Evolutionary conservation across 2,797 vertebrate genomes (phyloP).

Genomic region (Melanotaenia maccullochi): DNA sequence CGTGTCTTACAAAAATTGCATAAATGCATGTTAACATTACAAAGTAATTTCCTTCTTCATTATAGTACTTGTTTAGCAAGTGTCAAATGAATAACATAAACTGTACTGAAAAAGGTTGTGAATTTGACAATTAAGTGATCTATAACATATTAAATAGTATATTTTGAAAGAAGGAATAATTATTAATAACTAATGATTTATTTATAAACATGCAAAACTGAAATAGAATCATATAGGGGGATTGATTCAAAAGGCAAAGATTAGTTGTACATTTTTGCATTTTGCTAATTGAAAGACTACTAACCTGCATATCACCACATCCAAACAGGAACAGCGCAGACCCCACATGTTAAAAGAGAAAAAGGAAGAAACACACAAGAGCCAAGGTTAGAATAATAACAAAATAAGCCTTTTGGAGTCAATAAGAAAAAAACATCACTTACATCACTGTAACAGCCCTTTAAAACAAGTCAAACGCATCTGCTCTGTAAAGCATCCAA

Average conservation of each 20-base stretch:
- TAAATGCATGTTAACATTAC: neutral
- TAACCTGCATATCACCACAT: slow-evolving; percentile 71
- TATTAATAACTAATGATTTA: neutral
- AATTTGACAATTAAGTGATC: neutral
- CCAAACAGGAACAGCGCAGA: slow-evolving; percentile 43
- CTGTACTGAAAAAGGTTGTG: neutral
- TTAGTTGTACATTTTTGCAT: neutral
- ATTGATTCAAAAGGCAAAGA: neutral
- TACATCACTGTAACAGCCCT: slow-evolving; percentile 55
- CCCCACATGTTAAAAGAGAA: slow-evolving; percentile 58
- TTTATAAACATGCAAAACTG: neutral
- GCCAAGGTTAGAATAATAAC: slow-evolving; percentile 46
- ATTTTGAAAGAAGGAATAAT: neutral
- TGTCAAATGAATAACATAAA: neutral
- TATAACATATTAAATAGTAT: neutral
- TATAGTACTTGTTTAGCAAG: neutral
- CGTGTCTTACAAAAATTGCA: neutral
- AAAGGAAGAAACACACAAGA: slow-evolving; percentile 37
- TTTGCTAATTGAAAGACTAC: slow-evolving; percentile 47
- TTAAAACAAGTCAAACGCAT: slow-evolving; percentile 63
- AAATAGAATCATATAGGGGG: neutral
- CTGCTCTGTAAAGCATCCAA: slow-evolving; percentile 66
- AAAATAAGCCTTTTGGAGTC: slow-evolving; percentile 33
- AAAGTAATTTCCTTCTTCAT: neutral
- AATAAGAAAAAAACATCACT: slow-evolving; percentile 24